Percentiles rank a stretch among this genome's conserved stretches.
Conservation (phyloP, 2,113 vertebrate genomes). For the Zingel zingel region DNA sequence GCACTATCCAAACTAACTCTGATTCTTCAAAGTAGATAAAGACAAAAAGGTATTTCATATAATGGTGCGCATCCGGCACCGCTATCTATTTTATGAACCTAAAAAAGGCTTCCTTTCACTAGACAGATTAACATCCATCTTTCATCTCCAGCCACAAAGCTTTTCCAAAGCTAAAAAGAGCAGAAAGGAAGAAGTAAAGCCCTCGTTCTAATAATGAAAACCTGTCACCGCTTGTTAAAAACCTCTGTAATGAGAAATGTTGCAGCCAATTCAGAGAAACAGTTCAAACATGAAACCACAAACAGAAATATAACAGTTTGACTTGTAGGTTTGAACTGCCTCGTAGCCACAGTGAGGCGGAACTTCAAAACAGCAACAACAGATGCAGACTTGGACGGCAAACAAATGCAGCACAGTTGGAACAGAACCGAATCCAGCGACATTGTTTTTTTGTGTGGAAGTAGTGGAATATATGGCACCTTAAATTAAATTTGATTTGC, state of each 20-base stretch:
- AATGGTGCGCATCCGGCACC: slow-evolving; percentile 14
- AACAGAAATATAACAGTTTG: slow-evolving; percentile 20
- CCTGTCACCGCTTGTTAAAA: slow-evolving; percentile 32
- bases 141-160: slow-evolving; percentile 34
- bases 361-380: slow-evolving; percentile 6
- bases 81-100: neutral
- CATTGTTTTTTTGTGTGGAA: slow-evolving; percentile 25
- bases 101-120: slow-evolving; percentile 37
- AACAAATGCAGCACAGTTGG: slow-evolving; percentile 27
- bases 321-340: slow-evolving; percentile 17
- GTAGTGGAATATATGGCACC: slow-evolving; percentile 41
- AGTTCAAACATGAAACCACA: slow-evolving; percentile 20
- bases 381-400: slow-evolving; percentile 11
- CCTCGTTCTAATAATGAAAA: slow-evolving; percentile 45
- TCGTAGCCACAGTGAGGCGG: neutral
- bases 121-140: slow-evolving; percentile 35
- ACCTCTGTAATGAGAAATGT: slow-evolving; percentile 30
- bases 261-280: slow-evolving; percentile 22
- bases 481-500: slow-evolving; percentile 62
- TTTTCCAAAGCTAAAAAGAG: slow-evolving; percentile 25
- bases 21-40: slow-evolving; percentile 6
- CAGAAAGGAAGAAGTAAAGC: slow-evolving; percentile 17
- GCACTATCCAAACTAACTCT: slow-evolving; percentile 12
- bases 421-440: slow-evolving; percentile 3
- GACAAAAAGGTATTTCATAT: slow-evolving; percentile 16